Evolutionary conservation across 2,888 invertebrate genomes (phyloP).

Genomic region (Ormyrus labotus): DNA sequence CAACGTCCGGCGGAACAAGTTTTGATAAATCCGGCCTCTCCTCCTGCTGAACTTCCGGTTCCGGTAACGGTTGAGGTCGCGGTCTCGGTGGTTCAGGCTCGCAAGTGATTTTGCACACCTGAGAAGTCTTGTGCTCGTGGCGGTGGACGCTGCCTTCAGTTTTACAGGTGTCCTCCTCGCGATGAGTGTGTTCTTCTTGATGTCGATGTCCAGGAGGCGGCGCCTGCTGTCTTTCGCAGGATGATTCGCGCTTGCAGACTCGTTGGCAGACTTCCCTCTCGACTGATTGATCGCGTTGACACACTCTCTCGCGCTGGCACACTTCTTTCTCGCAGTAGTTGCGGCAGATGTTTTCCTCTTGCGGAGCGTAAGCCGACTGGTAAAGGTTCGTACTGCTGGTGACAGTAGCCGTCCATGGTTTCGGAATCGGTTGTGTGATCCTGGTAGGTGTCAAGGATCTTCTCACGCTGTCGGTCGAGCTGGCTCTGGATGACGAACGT

Average conservation of each 20-base stretch:
- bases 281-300: slow-evolving; percentile 57
- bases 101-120: slow-evolving; percentile 43
- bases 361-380: slow-evolving; percentile 65
- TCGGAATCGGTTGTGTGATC: slow-evolving; percentile 71
- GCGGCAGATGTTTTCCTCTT: slow-evolving; percentile 58
- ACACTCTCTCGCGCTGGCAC: slow-evolving; percentile 60
- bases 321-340: slow-evolving; percentile 61
- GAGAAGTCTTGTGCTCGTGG: slow-evolving; percentile 51
- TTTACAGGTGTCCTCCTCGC: slow-evolving; percentile 56
- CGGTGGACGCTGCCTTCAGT: slow-evolving; percentile 60
- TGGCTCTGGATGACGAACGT: slow-evolving; percentile 62
- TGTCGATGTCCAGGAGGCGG: slow-evolving; percentile 54
- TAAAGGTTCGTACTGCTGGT: slow-evolving; percentile 67
- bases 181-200: slow-evolving; percentile 65
- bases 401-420: slow-evolving; percentile 73
- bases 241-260: slow-evolving; percentile 51
- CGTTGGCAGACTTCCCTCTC: slow-evolving; percentile 49
- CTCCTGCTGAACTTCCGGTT: slow-evolving; percentile 46
- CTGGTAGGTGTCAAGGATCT: slow-evolving; percentile 72
- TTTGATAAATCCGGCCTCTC: slow-evolving; percentile 64
- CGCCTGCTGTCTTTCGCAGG: slow-evolving; percentile 55
- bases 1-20: slow-evolving; percentile 67
- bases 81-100: slow-evolving; percentile 45
- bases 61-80: slow-evolving; percentile 50
- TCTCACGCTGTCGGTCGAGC: slow-evolving; percentile 69